Evolutionary conservation across 2,113 vertebrate genomes (phyloP).

Genomic region (Cyanocitta stelleri): DNA sequence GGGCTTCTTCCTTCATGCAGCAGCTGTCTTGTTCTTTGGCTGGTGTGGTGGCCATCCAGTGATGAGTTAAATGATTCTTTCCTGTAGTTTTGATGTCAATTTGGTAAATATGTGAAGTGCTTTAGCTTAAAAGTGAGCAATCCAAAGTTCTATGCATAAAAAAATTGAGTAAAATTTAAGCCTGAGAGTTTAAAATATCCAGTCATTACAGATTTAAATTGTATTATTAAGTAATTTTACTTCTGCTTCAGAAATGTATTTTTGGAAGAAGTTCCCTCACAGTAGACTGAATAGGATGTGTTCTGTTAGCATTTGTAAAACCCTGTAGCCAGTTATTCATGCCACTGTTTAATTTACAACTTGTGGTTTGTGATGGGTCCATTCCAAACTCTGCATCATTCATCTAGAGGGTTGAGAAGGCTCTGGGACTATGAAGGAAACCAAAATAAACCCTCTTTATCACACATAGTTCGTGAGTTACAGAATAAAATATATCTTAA

Average conservation of each 20-base stretch:
- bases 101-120: background rate
- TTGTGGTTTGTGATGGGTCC: slow-evolving; percentile 12
- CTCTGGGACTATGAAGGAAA: background rate
- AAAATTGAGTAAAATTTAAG: background rate
- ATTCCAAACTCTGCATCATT: background rate
- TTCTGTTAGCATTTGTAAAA: slow-evolving; percentile 35
- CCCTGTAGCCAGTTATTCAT: background rate
- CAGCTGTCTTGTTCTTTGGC: background rate
- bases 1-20: background rate
- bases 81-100: background rate
- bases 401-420: background rate
- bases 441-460: background rate
- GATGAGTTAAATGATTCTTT: background rate
- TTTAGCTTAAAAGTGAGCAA: background rate
- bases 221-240: background rate
- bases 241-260: background rate
- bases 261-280: background rate
- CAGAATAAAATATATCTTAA: background rate
- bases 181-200: background rate
- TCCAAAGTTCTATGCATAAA: background rate
- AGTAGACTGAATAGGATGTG: background rate
- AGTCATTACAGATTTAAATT: background rate
- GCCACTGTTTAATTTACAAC: slow-evolving; percentile 40
- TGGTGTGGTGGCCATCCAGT: background rate
- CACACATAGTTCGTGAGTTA: background rate